These are phyloP conservation scores for Esox masquinongy DNA, from an alignment of 2,797 vertebrate species.

Conservation along the genomic window DNA sequence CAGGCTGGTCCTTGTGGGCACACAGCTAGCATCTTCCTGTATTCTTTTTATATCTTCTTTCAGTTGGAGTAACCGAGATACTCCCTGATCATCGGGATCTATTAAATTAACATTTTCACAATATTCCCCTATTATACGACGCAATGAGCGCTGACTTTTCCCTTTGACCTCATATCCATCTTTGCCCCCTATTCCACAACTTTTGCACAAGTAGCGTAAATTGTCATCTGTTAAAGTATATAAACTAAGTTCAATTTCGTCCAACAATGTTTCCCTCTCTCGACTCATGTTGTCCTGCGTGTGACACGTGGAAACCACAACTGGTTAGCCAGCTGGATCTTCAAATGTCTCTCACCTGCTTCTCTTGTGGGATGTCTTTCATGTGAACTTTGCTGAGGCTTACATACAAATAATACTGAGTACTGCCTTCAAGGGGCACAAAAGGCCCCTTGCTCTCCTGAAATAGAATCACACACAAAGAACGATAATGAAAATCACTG, in stretches of 20 bases:
- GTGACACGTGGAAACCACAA: not conserved
- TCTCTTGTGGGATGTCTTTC: not conserved
- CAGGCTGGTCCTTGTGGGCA: not conserved
- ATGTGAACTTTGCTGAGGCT: not conserved
- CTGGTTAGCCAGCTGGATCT: not conserved
- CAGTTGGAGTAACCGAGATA: not conserved
- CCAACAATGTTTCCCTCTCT: not conserved
- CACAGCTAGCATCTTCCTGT: not conserved
- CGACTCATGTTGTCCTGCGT: not conserved
- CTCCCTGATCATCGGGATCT: not conserved
- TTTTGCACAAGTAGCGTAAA: not conserved
- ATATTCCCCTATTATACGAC: not conserved
- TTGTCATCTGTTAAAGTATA: not conserved
- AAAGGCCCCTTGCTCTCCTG: not conserved
- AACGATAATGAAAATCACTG: not conserved
- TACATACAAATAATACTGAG: not conserved
- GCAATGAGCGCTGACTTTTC: not conserved
- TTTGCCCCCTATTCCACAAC: not conserved
- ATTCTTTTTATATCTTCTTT: not conserved
- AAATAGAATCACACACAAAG: not conserved
- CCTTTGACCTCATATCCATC: not conserved
- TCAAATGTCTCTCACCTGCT: not conserved
- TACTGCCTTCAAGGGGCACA: not conserved
- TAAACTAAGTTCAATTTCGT: conserved; percentile 1
- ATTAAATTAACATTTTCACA: not conserved